Evolutionary conservation across 2,888 invertebrate species (phyloP).

Genomic region (Rhamnusium bicolor): DNA sequence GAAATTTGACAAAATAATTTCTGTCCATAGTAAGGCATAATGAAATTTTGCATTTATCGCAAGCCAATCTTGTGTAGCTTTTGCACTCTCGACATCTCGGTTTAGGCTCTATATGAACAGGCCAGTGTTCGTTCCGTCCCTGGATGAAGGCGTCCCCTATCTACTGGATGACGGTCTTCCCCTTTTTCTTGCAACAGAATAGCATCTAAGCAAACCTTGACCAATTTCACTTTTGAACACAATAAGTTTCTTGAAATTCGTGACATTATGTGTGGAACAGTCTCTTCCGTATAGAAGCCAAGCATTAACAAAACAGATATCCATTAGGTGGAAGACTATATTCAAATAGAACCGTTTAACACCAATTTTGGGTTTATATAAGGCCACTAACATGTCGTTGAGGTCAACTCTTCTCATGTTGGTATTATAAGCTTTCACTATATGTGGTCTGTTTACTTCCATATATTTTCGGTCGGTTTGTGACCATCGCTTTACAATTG

Average conservation of each 20-base stretch:
- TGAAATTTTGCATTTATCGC: neutral
- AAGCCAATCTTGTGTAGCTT: neutral
- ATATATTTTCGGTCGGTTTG: conserved; percentile 6
- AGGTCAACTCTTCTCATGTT: neutral
- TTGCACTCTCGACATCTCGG: neutral
- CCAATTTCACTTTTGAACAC: no score
- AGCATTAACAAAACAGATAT: neutral
- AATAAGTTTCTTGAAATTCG: no score
- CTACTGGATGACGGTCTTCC: neutral
- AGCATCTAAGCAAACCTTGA: no score
- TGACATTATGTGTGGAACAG: no score
- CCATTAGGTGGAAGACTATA: neutral
- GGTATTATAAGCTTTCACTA: neutral
- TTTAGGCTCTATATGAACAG: no score
- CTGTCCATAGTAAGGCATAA: neutral
- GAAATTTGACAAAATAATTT: neutral
- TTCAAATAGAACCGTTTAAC: neutral
- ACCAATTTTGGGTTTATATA: neutral
- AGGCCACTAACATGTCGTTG: conserved; percentile 2
- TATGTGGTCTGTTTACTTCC: neutral
- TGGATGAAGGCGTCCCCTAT: neutral
- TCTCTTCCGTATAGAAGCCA: neutral
- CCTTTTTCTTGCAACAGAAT: neutral
- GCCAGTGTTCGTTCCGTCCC: neutral
- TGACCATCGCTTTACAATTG: conserved; percentile 14